These are phyloP conservation scores for Palaemon carinicauda DNA, from an alignment of 1,140 invertebrate genomes.

Conservation along the genomic window DNA sequence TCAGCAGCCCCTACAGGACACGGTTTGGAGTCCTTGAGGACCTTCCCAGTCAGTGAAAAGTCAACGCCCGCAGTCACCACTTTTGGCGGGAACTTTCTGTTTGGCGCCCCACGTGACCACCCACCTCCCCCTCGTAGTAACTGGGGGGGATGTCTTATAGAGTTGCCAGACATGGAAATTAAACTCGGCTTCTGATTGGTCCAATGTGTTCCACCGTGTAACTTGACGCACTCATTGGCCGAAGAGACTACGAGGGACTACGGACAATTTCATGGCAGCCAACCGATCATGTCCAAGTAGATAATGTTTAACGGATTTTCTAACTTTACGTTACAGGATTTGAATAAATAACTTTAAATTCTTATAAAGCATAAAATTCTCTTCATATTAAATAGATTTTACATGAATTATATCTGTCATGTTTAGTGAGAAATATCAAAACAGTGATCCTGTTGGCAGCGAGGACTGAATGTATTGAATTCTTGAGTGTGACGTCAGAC, in stretches of 20 bases:
- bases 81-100: constrained; percentile 46
- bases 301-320: not conserved
- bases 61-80: constrained; percentile 42
- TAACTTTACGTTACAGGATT: not conserved
- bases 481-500: constrained; percentile 42
- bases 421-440: not conserved
- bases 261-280: constrained; percentile 12
- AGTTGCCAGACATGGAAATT: constrained; percentile 36
- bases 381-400: not conserved
- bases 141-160: not conserved
- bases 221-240: constrained; percentile 31
- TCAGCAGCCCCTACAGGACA: too few relatives aligned
- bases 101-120: constrained; percentile 44
- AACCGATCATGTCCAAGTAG: not conserved
- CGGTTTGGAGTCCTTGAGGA: constrained; percentile 8
- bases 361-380: not conserved
- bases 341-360: not conserved
- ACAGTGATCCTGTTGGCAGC: constrained; percentile 26
- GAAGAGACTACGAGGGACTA: constrained; percentile 36
- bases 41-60: constrained; percentile 5
- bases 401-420: not conserved
- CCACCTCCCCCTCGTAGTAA: constrained; percentile 24
- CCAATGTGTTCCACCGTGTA: not conserved
- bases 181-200: constrained; percentile 25
- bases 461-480: constrained; percentile 45